Percentiles rank a stretch among this genome's conserved stretches.
Evolutionary conservation across 2,888 invertebrate species (phyloP).

Genomic region (Acronicta psi): DNA sequence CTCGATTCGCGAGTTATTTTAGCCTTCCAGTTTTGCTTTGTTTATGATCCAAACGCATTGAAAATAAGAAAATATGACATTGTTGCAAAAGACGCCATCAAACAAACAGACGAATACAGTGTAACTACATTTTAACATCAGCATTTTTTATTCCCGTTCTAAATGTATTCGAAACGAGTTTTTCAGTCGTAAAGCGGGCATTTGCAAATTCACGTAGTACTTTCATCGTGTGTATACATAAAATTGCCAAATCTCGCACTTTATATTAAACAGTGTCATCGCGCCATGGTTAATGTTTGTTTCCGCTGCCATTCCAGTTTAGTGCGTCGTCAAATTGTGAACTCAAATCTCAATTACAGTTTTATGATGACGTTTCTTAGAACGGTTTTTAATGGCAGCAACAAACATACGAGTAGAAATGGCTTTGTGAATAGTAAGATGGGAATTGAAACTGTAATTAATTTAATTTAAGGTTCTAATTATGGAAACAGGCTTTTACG

Average conservation of each 20-base stretch:
- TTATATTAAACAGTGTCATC: slow-evolving; percentile 65
- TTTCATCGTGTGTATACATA: slow-evolving; percentile 60
- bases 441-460: neutral
- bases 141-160: slow-evolving; percentile 59
- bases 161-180: slow-evolving; percentile 62
- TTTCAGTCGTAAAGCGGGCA: slow-evolving; percentile 61
- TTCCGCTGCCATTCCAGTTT: slow-evolving; percentile 63
- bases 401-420: neutral
- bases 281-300: slow-evolving; percentile 58
- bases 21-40: too few relatives aligned
- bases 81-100: slow-evolving; percentile 38
- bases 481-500: too few relatives aligned
- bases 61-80: slow-evolving; percentile 27
- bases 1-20: too few relatives aligned
- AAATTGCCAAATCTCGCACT: slow-evolving; percentile 69
- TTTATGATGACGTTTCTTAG: slow-evolving; percentile 50
- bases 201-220: slow-evolving; percentile 51
- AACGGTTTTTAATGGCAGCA: slow-evolving; percentile 45
- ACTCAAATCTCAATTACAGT: slow-evolving; percentile 62
- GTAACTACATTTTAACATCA: slow-evolving; percentile 57
- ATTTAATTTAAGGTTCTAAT: too few relatives aligned
- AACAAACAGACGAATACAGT: slow-evolving; percentile 45
- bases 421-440: neutral
- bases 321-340: slow-evolving; percentile 63
- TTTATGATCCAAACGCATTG: too few relatives aligned